Base-by-base conservation (phyloP, 2,113 vertebrate genomes). In the Crotalus horridus region DNA sequence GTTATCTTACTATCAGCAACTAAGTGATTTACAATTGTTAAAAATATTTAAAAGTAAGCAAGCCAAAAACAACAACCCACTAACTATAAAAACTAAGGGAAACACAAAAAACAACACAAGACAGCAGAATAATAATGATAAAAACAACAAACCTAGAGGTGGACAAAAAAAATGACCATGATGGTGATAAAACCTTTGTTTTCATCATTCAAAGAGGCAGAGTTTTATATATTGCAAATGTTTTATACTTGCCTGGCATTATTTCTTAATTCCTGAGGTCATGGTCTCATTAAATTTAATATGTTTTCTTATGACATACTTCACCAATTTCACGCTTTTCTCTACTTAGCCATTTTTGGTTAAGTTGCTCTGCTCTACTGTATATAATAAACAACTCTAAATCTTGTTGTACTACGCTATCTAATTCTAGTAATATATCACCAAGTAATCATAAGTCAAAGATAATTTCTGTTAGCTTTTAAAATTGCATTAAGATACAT, bases 301-400 rank as follows among this genome's bases (percentile, higher is more conserved):
- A 29, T 87, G 88, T 48, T 61, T 51, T 39, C 13, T 86, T 85
- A 56, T 24, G 15, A n/a, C 58, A 58, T 87, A 90, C 23, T 90
- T 87, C n/a, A 87, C 23, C n/a, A 90, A 33, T 4, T 51, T 51
- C 48, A 51, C n/a, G 33, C 39, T 17, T 74, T 54, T 88, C 17
- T 24, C 39, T 69, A 54, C 4, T 26, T 55, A 54, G 8, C 81
- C n/a, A 87, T 29, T 64, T 39, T 61, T 56, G 64, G 48, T 89
- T 89, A 88, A 29, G 20, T 54, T 81, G 26, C 46, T 10, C 6
- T 39, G 39, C 6, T 92, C 26, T 61, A 21, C 81, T 89, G 11
- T 85, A 29, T 86, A 24, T 61, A 85, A 93, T 58, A 46, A 61
- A 93, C 33, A 89, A 20, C 33, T 92, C 39, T 89, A 85, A 92